Percentiles rank a stretch among this genome's conserved stretches.
Conservation (phyloP, 1,140 invertebrate species). For the Leptinotarsa undecemlineata region DNA sequence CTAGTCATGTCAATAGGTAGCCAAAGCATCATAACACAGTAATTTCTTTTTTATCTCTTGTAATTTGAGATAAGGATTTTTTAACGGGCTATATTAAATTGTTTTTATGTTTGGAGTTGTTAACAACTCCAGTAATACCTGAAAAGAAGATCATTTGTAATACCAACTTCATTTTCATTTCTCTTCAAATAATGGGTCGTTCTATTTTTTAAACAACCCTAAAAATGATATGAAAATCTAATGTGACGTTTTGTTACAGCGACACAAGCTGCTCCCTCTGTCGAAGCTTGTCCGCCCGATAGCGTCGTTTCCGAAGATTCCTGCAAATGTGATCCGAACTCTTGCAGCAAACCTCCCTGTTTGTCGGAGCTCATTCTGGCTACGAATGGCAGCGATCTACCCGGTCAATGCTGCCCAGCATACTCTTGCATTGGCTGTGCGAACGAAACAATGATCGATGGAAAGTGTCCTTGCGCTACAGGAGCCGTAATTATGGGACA, state of each 20-base stretch:
- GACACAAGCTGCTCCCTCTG: constrained; percentile 38
- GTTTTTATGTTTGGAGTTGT: no score
- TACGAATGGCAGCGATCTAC: constrained; percentile 34
- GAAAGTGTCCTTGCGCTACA: constrained; percentile 47
- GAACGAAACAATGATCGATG: constrained; percentile 41
- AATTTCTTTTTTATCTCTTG: no score
- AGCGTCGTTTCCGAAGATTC: constrained; percentile 40
- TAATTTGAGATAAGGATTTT: no score
- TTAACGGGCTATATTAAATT: no score
- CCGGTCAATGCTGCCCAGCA: constrained; percentile 47
- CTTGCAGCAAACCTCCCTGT: constrained; percentile 46
- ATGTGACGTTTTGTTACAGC: constrained; percentile 33
- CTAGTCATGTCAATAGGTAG: no score
- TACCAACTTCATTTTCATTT: no score
- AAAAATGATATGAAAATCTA: no score
- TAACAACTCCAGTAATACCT: no score
- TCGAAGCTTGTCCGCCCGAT: constrained; percentile 47
- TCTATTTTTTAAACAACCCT: no score
- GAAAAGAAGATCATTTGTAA: no score
- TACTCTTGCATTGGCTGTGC: constrained; percentile 48
- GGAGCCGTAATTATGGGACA: constrained; percentile 43
- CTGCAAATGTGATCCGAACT: constrained; percentile 45
- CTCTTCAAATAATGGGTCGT: no score
- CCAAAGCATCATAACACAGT: no score
- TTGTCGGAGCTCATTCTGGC: constrained; percentile 34